Percentiles rank a stretch among this genome's conserved stretches.
Conservation (phyloP, 2,797 vertebrate genomes). For the Parotocinclus haroldoi region DNA sequence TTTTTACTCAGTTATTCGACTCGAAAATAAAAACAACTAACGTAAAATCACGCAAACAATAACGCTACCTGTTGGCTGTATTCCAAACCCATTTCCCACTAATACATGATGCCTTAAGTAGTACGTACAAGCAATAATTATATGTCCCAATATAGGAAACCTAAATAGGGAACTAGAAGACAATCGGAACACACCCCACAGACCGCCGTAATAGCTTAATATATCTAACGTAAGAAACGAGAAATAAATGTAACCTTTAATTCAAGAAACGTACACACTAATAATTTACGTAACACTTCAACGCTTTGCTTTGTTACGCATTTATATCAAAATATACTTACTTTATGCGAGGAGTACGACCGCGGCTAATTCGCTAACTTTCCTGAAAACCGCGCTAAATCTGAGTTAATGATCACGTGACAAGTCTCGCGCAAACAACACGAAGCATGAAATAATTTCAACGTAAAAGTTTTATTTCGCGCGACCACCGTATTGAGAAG, state of each 20-base stretch:
- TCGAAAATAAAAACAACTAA: no score
- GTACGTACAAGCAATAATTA: no score
- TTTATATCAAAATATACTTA: background rate
- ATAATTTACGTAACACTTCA: no score
- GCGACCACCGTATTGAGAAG: no score
- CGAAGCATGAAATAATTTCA: background rate
- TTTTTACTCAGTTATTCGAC: no score
- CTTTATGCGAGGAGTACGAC: background rate
- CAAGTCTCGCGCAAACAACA: background rate
- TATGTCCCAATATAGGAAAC: background rate
- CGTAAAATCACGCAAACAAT: no score
- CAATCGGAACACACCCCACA: background rate
- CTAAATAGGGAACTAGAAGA: background rate
- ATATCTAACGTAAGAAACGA: no score
- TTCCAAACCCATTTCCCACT: background rate
- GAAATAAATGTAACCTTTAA: no score
- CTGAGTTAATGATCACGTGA: constrained; percentile 24
- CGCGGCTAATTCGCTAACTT: constrained; percentile 8
- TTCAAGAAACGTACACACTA: no score
- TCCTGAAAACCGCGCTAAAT: constrained; percentile 41
- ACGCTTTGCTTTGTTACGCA: no score
- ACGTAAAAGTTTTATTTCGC: background rate
- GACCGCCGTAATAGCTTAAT: no score
- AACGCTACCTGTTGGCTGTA: background rate
- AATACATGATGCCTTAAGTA: background rate